Percentiles rank a stretch among this genome's conserved stretches.
phyloP scores from a whole-genome alignment of 1,140 invertebrate species.

The Aphelinus certus region DNA sequence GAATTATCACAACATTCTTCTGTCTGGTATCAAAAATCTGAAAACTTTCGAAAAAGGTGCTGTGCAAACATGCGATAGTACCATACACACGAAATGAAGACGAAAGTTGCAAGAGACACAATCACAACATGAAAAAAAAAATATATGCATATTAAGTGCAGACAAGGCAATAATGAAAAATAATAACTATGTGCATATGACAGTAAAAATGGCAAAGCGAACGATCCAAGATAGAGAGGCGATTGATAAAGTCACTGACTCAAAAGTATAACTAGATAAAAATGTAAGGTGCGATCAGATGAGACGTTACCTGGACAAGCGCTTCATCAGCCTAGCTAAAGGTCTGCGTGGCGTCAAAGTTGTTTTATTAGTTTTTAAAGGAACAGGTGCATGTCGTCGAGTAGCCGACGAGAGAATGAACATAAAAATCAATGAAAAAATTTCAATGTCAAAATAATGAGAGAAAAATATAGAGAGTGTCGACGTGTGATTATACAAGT shows the following conservation, averaged over 20 bases:
- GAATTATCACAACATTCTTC: constrained; percentile 36
- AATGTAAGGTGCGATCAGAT: constrained; percentile 65
- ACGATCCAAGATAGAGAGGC: constrained; percentile 21
- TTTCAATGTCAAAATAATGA: constrained; percentile 29
- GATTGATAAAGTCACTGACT: constrained; percentile 32
- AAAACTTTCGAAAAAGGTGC: constrained; percentile 38
- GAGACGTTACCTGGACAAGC: constrained; percentile 65
- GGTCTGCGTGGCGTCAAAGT: constrained; percentile 67
- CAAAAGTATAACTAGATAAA: constrained; percentile 39
- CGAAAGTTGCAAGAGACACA: neutral
- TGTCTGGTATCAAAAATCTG: constrained; percentile 39
- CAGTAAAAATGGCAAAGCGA: constrained; percentile 33
- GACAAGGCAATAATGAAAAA: constrained; percentile 34
- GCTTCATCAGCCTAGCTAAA: constrained; percentile 68
- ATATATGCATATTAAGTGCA: neutral
- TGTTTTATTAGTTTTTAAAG: constrained; percentile 62
- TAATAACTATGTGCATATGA: constrained; percentile 21
- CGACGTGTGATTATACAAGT: constrained; percentile 40
- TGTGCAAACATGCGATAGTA: constrained; percentile 31
- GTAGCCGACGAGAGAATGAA: constrained; percentile 55
- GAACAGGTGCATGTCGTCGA: constrained; percentile 57
- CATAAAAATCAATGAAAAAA: constrained; percentile 42
- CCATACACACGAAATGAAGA: constrained; percentile 25
- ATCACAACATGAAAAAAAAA: no score
- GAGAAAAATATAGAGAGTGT: constrained; percentile 50